Percentiles rank a stretch among this genome's conserved stretches.
These are phyloP conservation scores for Aspidoscelis tigris DNA, from an alignment of 2,113 vertebrate species.

Conservation along the genomic window DNA sequence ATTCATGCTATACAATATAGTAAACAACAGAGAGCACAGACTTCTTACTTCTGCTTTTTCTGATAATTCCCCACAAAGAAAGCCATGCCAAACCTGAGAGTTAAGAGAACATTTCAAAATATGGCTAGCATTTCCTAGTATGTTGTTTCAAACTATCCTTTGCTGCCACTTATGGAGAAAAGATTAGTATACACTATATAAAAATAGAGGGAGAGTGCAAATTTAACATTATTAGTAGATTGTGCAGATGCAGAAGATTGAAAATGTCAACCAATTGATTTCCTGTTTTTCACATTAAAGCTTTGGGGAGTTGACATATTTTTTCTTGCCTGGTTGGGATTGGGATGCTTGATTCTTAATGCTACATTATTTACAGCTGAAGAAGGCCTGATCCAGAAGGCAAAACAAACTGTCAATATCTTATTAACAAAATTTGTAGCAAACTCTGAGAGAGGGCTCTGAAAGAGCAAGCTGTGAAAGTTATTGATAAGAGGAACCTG, in stretches of 20 bases:
- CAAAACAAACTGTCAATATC: slow-evolving; percentile 44
- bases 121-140: not conserved
- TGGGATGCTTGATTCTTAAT: slow-evolving; percentile 40
- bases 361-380: slow-evolving; percentile 16
- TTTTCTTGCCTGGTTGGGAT: slow-evolving; percentile 4
- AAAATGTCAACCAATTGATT: slow-evolving; percentile 32
- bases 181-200: not conserved
- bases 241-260: slow-evolving; percentile 14
- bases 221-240: slow-evolving; percentile 51
- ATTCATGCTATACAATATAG: not conserved
- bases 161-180: not conserved
- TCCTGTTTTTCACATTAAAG: slow-evolving; percentile 39
- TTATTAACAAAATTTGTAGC: slow-evolving; percentile 46
- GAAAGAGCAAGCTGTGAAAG: not conserved
- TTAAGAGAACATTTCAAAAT: not conserved
- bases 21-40: not conserved
- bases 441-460: not conserved
- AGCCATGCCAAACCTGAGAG: not conserved
- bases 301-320: slow-evolving; percentile 13
- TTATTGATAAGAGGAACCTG: slow-evolving; percentile 16
- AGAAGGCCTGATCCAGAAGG: slow-evolving; percentile 36
- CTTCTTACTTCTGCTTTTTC: not conserved
- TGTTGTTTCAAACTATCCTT: not conserved
- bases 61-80: not conserved
- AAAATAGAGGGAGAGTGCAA: slow-evolving; percentile 27